Percentiles rank a stretch among this genome's conserved stretches.
Conservation (phyloP, 2,797 vertebrate species). For the Hydrophis major region DNA sequence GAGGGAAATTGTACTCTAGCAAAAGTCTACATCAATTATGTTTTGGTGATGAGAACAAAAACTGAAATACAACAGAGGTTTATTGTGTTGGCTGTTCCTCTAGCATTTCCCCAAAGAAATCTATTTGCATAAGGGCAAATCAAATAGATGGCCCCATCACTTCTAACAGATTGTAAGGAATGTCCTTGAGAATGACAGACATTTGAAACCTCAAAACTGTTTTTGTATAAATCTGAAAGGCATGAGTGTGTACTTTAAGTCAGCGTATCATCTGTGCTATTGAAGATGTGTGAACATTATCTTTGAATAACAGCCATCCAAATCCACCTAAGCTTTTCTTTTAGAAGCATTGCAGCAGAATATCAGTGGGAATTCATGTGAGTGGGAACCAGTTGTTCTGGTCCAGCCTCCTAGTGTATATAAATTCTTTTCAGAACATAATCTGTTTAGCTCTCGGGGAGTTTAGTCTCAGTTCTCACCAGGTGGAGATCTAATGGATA, state of each 20-base stretch:
- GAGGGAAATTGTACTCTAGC: not conserved
- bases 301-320: conserved; percentile 39
- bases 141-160: not conserved
- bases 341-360: conserved; percentile 40
- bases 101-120: conserved; percentile 31
- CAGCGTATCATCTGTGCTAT: not conserved
- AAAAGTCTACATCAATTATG: not conserved
- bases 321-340: conserved; percentile 32
- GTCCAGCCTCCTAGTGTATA: conserved; percentile 24
- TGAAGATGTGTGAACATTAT: conserved; percentile 24
- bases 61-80: conserved; percentile 4
- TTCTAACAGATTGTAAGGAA: not conserved
- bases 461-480: conserved; percentile 5
- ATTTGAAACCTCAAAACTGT: not conserved
- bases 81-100: not conserved
- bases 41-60: not conserved
- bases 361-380: conserved; percentile 17
- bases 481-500: conserved; percentile 3
- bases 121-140: conserved; percentile 9
- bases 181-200: not conserved
- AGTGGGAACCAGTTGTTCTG: conserved; percentile 46
- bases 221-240: not conserved
- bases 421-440: conserved; percentile 27
- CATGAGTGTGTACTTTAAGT: not conserved
- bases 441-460: not conserved